A percentile compares a stretch with the other conserved stretches of the same genome.
Evolutionary conservation across 2,797 vertebrate species (phyloP).

Genomic region (Chelon labrosus): DNA sequence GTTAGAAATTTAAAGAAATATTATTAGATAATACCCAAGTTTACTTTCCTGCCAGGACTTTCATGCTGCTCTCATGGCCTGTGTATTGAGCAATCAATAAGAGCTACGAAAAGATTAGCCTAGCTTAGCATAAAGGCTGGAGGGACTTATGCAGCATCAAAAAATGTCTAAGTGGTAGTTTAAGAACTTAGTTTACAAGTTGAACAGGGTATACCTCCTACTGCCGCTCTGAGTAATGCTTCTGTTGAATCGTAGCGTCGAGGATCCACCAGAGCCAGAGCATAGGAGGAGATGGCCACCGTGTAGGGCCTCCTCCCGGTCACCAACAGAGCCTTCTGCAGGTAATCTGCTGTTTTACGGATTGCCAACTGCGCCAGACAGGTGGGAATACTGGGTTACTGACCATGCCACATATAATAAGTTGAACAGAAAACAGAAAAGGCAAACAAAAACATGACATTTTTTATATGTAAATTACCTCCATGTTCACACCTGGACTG

Average conservation of each 20-base stretch:
- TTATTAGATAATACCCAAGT: not conserved
- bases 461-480: constrained; percentile 36
- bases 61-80: no score
- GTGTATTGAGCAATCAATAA: no score
- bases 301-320: constrained; percentile 84
- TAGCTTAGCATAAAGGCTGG: no score
- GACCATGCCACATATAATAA: not conserved
- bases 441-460: not conserved
- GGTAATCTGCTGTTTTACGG: constrained; percentile 62
- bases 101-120: no score
- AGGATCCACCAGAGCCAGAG: constrained; percentile 78
- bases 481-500: not conserved
- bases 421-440: not conserved
- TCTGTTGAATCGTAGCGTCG: not conserved
- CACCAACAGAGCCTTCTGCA: constrained; percentile 66
- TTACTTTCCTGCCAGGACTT: not conserved
- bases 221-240: constrained; percentile 63
- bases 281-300: constrained; percentile 89
- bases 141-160: no score
- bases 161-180: not conserved
- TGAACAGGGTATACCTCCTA: constrained; percentile 61
- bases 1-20: not conserved
- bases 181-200: not conserved
- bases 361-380: constrained; percentile 33
- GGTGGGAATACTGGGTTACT: not conserved